A percentile compares a stretch with the other conserved stretches of the same genome.
Conservation (phyloP, 2,113 vertebrate genomes). For the Crypturellus undulatus region DNA sequence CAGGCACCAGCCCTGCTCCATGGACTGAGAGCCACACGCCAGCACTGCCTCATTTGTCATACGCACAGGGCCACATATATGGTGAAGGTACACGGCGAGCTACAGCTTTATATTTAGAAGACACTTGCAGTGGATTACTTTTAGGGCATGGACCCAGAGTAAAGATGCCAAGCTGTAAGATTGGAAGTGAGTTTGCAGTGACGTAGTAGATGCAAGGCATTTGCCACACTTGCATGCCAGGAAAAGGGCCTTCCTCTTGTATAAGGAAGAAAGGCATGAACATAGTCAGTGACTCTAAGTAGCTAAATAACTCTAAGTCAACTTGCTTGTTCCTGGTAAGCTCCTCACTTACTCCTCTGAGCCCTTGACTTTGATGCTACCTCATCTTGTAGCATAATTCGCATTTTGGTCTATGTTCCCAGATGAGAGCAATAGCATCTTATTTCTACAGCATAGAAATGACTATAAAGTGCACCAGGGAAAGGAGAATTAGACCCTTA, state of each 20-base stretch:
- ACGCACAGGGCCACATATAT: not conserved
- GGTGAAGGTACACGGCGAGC: accelerated
- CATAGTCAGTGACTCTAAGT: not conserved
- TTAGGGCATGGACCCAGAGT: not conserved
- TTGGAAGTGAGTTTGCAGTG: not conserved
- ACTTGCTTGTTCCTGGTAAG: not conserved
- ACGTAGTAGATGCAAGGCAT: accelerated
- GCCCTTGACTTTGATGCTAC: not conserved
- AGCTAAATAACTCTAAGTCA: not conserved
- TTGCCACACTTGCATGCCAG: not conserved
- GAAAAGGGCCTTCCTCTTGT: not conserved
- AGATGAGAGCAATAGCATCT: slow-evolving; percentile 18
- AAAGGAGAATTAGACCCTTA: slow-evolving; percentile 3
- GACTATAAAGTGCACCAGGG: not conserved
- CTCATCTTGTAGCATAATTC: not conserved
- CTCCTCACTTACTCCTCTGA: not conserved
- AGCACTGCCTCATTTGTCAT: not conserved
- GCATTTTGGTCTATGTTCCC: not conserved
- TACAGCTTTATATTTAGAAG: not conserved
- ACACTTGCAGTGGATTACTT: accelerated
- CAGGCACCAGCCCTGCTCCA: not conserved
- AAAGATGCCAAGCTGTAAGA: not conserved
- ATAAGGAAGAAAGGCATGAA: not conserved
- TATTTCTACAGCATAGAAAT: not conserved
- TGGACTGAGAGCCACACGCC: accelerated